phyloP scores from a whole-genome alignment of 2,888 invertebrate species.

The Tetanocera ferruginea region DNA sequence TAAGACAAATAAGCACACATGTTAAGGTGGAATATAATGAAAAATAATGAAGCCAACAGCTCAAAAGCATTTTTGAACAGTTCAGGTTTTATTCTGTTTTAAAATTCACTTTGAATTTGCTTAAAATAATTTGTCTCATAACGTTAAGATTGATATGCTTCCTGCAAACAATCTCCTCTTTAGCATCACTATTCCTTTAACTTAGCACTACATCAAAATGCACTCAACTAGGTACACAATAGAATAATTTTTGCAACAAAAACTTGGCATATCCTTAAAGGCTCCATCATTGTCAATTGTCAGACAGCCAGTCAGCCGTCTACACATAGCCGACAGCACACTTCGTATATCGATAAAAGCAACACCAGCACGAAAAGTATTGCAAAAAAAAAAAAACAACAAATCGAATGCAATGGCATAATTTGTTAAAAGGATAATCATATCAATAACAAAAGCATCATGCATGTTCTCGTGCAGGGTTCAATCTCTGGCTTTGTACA shows the following conservation, averaged over 20 bases:
- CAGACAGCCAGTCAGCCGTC: too few relatives aligned
- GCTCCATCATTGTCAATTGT: background rate
- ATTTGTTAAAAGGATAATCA: slow-evolving; percentile 1
- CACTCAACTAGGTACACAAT: background rate
- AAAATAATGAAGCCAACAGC: too few relatives aligned
- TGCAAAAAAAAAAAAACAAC: slow-evolving; percentile 14
- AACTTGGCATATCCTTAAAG: background rate
- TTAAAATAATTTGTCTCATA: too few relatives aligned
- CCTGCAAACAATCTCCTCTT: too few relatives aligned
- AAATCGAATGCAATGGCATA: background rate
- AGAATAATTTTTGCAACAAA: background rate
- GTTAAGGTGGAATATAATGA: too few relatives aligned
- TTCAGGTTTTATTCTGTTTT: too few relatives aligned
- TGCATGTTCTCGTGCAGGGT: background rate
- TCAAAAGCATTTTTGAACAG: too few relatives aligned
- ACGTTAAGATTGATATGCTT: too few relatives aligned
- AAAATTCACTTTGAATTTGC: too few relatives aligned
- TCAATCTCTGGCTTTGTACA: background rate
- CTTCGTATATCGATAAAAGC: background rate
- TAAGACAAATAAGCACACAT: too few relatives aligned
- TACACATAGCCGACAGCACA: background rate
- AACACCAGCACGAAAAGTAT: background rate
- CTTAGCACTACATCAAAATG: too few relatives aligned
- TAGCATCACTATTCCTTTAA: too few relatives aligned
- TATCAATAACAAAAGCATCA: slow-evolving; percentile 39